Percentiles rank a stretch among this genome's conserved stretches.
Evolutionary conservation across 1,140 invertebrate genomes (phyloP).

Genomic region (Drosophila takahashii): DNA sequence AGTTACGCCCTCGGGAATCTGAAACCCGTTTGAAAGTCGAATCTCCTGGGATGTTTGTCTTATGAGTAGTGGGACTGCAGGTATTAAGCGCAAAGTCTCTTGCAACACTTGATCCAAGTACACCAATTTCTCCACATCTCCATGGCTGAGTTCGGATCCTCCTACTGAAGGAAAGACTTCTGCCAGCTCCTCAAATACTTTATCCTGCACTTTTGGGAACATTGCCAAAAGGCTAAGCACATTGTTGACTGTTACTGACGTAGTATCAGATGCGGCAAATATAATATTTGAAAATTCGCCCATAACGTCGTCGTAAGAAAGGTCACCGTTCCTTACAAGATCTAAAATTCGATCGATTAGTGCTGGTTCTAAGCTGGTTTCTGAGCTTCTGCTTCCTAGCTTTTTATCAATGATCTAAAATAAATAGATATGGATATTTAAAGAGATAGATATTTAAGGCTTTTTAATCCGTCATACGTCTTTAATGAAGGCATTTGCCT

Average conservation of each 20-base stretch:
- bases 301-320: slow-evolving; percentile 1
- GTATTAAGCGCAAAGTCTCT: slow-evolving; percentile 86
- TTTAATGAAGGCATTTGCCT: background rate
- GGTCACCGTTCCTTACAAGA: background rate
- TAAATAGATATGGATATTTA: background rate
- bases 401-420: background rate
- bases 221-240: background rate
- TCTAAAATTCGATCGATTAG: background rate
- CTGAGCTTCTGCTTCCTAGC: background rate
- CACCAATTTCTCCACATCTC: background rate
- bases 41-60: slow-evolving; percentile 28
- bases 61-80: slow-evolving; percentile 37
- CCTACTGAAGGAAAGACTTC: background rate
- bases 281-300: background rate
- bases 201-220: background rate
- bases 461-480: background rate
- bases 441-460: no score
- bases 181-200: background rate
- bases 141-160: background rate
- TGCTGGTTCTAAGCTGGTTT: background rate
- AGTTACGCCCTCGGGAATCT: slow-evolving; percentile 47
- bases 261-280: background rate
- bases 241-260: background rate
- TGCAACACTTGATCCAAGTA: slow-evolving; percentile 88
- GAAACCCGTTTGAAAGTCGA: slow-evolving; percentile 39